Percentiles rank a stretch among this genome's conserved stretches.
phyloP scores from a whole-genome alignment of 2,888 invertebrate species.

The Glaucopsyche alexis region DNA sequence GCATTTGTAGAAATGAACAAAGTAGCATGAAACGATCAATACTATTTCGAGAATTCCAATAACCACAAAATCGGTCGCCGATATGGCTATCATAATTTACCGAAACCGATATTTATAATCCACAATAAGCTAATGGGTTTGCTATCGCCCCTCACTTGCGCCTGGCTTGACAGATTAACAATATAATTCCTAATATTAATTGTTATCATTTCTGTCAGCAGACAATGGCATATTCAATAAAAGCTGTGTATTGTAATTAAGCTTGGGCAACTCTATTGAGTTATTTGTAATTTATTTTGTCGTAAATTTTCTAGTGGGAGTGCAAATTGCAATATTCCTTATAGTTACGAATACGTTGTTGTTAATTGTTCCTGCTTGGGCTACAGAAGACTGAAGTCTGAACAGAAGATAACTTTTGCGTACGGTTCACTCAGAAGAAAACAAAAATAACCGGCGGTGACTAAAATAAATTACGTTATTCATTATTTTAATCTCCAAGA shows the following conservation, averaged over 20 bases:
- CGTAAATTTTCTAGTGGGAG: neutral
- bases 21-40: too few relatives aligned
- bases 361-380: too few relatives aligned
- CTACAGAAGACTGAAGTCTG: too few relatives aligned
- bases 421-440: too few relatives aligned
- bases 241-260: neutral
- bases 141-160: neutral
- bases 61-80: too few relatives aligned
- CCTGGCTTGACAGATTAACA: constrained; percentile 5
- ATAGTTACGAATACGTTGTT: too few relatives aligned
- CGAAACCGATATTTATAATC: too few relatives aligned
- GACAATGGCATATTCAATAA: neutral
- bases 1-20: too few relatives aligned
- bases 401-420: too few relatives aligned
- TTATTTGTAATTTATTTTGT: neutral
- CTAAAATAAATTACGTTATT: neutral
- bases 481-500: neutral
- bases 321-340: constrained; percentile 5
- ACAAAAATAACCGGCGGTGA: neutral
- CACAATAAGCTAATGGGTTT: neutral
- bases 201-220: constrained; percentile 18
- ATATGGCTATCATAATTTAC: too few relatives aligned
- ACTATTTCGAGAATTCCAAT: too few relatives aligned
- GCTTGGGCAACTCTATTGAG: constrained; percentile 6
- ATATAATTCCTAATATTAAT: constrained; percentile 6